Conservation (phyloP, 2,888 invertebrate genomes). For the Tromatobia lineatoria region DNA sequence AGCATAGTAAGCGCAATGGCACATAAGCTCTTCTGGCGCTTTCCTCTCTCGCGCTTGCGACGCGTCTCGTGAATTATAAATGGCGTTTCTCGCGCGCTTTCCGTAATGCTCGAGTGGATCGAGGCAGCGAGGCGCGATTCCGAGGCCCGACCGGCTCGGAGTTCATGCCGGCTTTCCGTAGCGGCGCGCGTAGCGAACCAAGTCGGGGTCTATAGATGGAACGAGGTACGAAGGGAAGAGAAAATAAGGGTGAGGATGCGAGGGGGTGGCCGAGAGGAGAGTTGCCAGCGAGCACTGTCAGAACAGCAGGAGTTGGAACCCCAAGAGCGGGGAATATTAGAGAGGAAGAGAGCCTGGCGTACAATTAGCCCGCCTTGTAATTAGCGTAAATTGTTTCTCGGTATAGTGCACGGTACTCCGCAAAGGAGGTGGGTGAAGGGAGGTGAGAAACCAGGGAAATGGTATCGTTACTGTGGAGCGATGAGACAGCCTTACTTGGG, state of each 20-base stretch:
- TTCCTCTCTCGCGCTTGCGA: conserved; percentile 57
- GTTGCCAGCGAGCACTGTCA: conserved; percentile 47
- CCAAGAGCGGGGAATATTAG: conserved; percentile 33
- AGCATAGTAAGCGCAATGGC: conserved; percentile 31
- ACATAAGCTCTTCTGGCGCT: conserved; percentile 68
- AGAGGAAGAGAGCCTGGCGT: conserved; percentile 72
- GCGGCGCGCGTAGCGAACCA: conserved; percentile 54
- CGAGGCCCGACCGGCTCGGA: conserved; percentile 64
- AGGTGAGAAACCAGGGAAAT: conserved; percentile 34
- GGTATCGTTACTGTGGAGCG: not conserved
- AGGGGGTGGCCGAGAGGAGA: conserved; percentile 41
- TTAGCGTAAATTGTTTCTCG: conserved; percentile 84
- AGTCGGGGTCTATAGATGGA: conserved; percentile 59
- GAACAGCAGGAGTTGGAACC: conserved; percentile 35
- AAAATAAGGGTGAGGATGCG: conserved; percentile 32
- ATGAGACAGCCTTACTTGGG: not conserved
- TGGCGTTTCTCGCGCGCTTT: conserved; percentile 75
- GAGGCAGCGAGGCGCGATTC: conserved; percentile 65
- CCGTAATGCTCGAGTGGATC: conserved; percentile 62
- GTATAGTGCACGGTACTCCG: conserved; percentile 51
- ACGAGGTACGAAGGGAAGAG: conserved; percentile 49
- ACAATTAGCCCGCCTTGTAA: conserved; percentile 84
- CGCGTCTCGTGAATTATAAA: conserved; percentile 82
- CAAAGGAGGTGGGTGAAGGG: conserved; percentile 17
- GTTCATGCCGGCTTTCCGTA: conserved; percentile 55